These are phyloP conservation scores for Tyto alba DNA, from an alignment of 2,113 vertebrate species.

Conservation along the genomic window DNA sequence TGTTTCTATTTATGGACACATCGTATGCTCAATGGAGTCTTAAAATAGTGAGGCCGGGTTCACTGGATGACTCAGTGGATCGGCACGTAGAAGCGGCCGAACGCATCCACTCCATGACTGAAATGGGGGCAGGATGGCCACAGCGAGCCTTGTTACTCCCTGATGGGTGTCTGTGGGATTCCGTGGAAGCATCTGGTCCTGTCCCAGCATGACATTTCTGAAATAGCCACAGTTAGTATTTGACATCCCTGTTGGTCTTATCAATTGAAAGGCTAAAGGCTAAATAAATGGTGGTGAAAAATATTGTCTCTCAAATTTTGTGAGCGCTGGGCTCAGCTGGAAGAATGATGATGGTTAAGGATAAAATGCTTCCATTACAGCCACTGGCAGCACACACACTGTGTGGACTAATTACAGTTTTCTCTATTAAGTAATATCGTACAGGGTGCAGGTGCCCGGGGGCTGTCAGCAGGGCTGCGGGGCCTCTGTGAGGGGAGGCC, in stretches of 20 bases:
- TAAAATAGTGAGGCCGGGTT: constrained; percentile 30
- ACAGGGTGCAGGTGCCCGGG: fast-evolving
- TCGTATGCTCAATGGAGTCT: neutral
- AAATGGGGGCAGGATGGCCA: neutral
- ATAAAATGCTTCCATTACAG: neutral
- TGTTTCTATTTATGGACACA: constrained; percentile 56
- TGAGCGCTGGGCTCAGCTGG: neutral
- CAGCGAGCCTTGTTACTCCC: neutral
- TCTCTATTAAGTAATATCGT: fast-evolving
- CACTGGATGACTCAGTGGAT: constrained; percentile 22
- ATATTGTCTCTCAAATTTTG: neutral
- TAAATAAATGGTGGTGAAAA: neutral
- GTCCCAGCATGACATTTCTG: neutral
- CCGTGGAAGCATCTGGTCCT: neutral
- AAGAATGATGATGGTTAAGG: neutral
- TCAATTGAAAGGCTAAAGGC: neutral
- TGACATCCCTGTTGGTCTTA: neutral
- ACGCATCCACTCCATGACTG: neutral
- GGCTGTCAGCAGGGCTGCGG: fast-evolving
- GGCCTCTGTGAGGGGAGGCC: fast-evolving
- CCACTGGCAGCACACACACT: neutral
- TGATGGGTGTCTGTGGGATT: neutral
- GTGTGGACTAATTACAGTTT: fast-evolving
- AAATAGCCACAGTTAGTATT: neutral
- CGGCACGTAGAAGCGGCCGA: neutral